These are phyloP conservation scores for Andrena minutula DNA, from an alignment of 2,888 invertebrate species.

Conservation along the genomic window DNA sequence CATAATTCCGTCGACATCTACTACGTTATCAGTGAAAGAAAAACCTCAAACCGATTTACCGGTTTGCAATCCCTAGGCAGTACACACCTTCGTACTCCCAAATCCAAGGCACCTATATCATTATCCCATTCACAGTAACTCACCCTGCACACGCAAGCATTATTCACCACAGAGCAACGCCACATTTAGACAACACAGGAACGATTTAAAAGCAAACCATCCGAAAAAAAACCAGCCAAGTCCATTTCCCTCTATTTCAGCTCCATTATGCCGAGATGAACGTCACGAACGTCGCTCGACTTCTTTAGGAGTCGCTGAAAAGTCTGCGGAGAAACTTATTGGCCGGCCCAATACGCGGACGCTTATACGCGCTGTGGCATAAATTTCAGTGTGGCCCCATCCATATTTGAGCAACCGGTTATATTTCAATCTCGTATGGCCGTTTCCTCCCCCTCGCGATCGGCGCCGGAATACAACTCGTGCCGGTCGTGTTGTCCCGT, in stretches of 20 bases:
- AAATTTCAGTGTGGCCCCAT: conserved; percentile 70
- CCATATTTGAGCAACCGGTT: conserved; percentile 80
- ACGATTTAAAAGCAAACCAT: not conserved
- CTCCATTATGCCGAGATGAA: not conserved
- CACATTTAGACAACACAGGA: not conserved
- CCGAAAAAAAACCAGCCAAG: not conserved
- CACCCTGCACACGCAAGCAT: no score
- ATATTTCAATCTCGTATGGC: conserved; percentile 81
- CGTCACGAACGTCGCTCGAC: not conserved
- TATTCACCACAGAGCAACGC: no score
- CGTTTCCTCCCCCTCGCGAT: conserved; percentile 65
- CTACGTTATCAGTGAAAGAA: no score
- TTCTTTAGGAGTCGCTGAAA: conserved; percentile 21
- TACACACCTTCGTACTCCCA: no score
- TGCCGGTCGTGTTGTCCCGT: conserved; percentile 80
- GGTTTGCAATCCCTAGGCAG: no score
- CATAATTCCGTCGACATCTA: no score
- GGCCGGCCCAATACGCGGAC: conserved; percentile 7
- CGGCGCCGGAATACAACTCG: conserved; percentile 83
- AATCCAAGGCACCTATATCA: no score
- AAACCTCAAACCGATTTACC: no score
- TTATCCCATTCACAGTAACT: no score
- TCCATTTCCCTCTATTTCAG: not conserved
- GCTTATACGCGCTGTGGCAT: conserved; percentile 47
- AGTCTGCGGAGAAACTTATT: conserved; percentile 33